Evolutionary conservation across 2,113 vertebrate genomes (phyloP).

Genomic region (Myrmecophaga tridactyla): DNA sequence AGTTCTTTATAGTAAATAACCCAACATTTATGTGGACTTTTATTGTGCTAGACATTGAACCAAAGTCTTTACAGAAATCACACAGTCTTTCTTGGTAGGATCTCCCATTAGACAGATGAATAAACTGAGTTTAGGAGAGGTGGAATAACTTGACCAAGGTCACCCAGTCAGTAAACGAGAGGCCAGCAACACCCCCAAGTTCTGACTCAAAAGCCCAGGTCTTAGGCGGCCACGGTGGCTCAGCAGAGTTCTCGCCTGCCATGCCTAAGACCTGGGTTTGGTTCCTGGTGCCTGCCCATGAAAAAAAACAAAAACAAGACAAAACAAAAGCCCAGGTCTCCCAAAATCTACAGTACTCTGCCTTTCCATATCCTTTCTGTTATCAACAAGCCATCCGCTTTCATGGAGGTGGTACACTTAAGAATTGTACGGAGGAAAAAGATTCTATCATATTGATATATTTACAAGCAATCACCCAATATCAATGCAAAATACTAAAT

Average conservation of each 20-base stretch:
- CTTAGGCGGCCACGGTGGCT: too few relatives aligned
- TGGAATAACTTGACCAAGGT: background rate
- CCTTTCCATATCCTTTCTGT: background rate
- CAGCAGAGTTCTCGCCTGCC: too few relatives aligned
- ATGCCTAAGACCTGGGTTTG: too few relatives aligned
- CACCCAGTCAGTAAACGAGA: background rate
- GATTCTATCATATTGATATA: background rate
- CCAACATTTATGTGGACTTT: background rate
- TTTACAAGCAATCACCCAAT: background rate
- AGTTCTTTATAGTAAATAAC: background rate
- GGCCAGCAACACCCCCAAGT: background rate
- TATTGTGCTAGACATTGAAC: background rate
- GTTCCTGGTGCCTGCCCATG: too few relatives aligned
- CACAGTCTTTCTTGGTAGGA: background rate
- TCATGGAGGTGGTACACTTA: background rate
- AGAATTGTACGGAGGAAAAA: background rate
- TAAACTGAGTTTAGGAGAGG: background rate
- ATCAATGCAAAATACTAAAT: background rate
- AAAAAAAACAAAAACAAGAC: too few relatives aligned
- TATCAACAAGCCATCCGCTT: background rate
- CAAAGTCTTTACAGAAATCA: background rate
- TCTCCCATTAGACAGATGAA: background rate
- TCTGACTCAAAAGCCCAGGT: background rate
- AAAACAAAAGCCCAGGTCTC: background rate
- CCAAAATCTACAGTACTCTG: background rate